phyloP scores from a whole-genome alignment of 2,113 vertebrate species.

The Microcebus ravelobensis region DNA sequence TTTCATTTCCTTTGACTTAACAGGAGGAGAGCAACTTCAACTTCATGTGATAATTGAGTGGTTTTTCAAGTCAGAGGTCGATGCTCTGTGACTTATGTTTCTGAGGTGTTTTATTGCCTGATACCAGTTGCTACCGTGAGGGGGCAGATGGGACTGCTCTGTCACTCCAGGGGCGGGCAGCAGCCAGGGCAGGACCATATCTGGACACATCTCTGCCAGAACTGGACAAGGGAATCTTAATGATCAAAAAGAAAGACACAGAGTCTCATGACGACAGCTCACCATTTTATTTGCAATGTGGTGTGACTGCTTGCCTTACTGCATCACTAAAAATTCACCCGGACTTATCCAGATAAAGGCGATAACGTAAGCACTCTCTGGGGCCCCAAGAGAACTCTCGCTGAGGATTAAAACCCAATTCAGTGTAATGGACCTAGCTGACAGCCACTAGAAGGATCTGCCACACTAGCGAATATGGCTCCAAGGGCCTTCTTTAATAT shows the following conservation, averaged over 20 bases:
- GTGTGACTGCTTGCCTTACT: background rate
- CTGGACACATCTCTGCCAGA: background rate
- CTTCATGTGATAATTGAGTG: background rate
- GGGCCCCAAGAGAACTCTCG: background rate
- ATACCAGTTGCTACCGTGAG: too few species aligned
- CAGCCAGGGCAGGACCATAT: background rate
- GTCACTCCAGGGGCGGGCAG: background rate
- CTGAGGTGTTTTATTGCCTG: background rate
- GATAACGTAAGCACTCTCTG: background rate
- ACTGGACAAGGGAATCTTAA: background rate
- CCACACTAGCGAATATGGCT: background rate
- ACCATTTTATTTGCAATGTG: background rate
- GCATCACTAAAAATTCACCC: background rate
- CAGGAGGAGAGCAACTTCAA: background rate
- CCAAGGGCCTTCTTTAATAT: background rate
- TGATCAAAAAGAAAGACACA: background rate
- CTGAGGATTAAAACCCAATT: slow-evolving; percentile 9
- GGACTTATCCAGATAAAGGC: background rate
- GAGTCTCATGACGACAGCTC: background rate
- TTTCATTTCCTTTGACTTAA: background rate
- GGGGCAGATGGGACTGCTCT: background rate
- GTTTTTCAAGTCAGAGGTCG: background rate
- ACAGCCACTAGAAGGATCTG: background rate
- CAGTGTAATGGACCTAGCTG: background rate
- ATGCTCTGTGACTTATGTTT: background rate